A percentile compares a stretch with the other conserved stretches of the same genome.
phyloP scores from a whole-genome alignment of 2,888 invertebrate species.

The Augiades crinisus region DNA sequence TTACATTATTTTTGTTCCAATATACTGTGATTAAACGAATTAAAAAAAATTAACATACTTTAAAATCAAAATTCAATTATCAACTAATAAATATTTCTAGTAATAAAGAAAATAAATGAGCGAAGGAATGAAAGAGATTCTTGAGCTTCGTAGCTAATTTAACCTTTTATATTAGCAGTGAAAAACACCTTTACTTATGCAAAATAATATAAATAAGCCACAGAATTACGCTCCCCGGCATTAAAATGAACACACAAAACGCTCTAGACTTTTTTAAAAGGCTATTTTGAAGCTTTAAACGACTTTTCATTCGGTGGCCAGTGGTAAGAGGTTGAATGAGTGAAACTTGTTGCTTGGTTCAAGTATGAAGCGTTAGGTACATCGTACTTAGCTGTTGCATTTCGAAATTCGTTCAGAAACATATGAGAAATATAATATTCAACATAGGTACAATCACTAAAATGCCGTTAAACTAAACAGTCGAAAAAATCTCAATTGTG shows the following conservation, averaged over 20 bases:
- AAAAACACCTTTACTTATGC: conserved; percentile 8
- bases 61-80: too few species aligned
- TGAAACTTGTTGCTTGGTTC: conserved; percentile 51
- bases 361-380: conserved; percentile 40
- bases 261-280: conserved; percentile 55
- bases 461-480: too few species aligned
- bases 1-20: too few species aligned
- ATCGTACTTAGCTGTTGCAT: too few species aligned
- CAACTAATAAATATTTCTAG: too few species aligned
- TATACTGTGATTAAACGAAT: too few species aligned
- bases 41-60: too few species aligned
- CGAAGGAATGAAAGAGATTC: too few species aligned
- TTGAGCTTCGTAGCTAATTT: not conserved
- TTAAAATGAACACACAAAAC: conserved; percentile 36
- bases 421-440: too few species aligned
- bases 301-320: conserved; percentile 72
- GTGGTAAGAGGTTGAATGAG: conserved; percentile 71
- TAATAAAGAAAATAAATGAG: not conserved
- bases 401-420: too few species aligned
- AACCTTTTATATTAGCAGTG: not conserved
- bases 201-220: conserved; percentile 18
- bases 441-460: too few species aligned
- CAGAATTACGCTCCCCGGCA: conserved; percentile 9
- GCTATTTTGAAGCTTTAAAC: conserved; percentile 61
- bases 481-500: too few species aligned